Evolutionary conservation across 2,113 vertebrate genomes (phyloP).

Genomic region (Alouatta palliata): DNA sequence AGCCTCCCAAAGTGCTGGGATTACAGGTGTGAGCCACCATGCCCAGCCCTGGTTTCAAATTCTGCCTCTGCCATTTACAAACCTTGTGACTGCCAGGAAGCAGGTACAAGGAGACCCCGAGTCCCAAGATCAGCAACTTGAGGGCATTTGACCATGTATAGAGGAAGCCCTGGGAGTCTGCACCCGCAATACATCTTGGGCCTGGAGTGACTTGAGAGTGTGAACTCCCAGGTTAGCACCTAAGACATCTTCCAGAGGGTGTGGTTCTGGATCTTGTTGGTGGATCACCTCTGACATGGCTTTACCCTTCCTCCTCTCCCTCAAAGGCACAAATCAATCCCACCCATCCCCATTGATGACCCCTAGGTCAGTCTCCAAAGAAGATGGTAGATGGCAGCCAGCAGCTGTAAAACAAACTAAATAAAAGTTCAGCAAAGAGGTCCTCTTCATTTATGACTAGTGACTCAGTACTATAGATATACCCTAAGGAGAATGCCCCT

Average conservation of each 20-base stretch:
- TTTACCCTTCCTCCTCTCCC: not conserved
- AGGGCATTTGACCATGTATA: not conserved
- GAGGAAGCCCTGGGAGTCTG: not conserved
- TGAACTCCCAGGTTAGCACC: not conserved
- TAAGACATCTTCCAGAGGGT: not conserved
- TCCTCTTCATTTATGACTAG: not conserved
- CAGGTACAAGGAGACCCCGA: not conserved
- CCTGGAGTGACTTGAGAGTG: fast-evolving
- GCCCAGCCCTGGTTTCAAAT: too few species aligned
- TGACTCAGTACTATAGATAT: not conserved
- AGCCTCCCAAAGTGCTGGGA: too few species aligned
- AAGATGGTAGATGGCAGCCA: not conserved
- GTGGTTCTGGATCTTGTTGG: not conserved
- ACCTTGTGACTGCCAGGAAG: not conserved
- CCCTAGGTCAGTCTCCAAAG: not conserved
- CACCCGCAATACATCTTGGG: not conserved
- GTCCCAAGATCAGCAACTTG: fast-evolving
- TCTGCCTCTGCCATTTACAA: not conserved
- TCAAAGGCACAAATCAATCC: not conserved
- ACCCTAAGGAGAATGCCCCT: not conserved
- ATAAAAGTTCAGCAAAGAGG: not conserved
- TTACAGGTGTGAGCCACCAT: too few species aligned
- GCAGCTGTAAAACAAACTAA: not conserved
- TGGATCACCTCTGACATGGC: not conserved
- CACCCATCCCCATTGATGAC: fast-evolving